phyloP scores from a whole-genome alignment of 2,888 invertebrate species.

The Plutella xylostella region DNA sequence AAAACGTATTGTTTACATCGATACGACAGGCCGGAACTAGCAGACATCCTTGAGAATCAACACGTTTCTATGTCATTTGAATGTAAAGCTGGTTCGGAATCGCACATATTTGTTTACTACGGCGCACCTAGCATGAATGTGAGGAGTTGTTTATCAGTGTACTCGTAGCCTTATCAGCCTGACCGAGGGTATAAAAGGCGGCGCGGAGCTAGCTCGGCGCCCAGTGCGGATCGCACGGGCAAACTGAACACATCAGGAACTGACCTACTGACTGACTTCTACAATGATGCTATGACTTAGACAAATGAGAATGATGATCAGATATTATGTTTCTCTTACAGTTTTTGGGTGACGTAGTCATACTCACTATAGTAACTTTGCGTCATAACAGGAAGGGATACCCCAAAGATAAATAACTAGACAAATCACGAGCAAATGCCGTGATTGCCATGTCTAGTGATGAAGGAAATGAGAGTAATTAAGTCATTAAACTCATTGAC shows the following conservation, averaged over 20 bases:
- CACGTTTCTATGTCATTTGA: not conserved
- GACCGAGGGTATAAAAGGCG: constrained; percentile 10
- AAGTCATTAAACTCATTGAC: no score
- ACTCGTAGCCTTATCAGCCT: not conserved
- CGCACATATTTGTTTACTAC: not conserved
- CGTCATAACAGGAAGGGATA: not conserved
- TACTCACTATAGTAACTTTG: not conserved
- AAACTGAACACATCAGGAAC: constrained; percentile 35
- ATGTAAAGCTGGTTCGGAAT: not conserved
- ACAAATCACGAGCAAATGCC: not conserved
- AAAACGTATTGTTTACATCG: not conserved
- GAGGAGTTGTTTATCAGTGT: not conserved
- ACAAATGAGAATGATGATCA: no score
- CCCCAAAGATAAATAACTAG: not conserved
- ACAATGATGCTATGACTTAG: not conserved
- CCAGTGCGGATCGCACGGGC: constrained; percentile 66
- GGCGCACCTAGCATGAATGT: not conserved
- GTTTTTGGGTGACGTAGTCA: not conserved
- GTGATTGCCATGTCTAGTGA: not conserved
- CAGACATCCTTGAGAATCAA: not conserved
- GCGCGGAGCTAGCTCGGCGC: constrained; percentile 21
- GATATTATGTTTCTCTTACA: no score
- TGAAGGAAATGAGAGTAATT: no score
- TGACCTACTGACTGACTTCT: constrained; percentile 1
- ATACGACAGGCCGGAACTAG: not conserved